Base-by-base conservation (phyloP, 2,888 invertebrate genomes). In the Allolobophora icterica region DNA sequence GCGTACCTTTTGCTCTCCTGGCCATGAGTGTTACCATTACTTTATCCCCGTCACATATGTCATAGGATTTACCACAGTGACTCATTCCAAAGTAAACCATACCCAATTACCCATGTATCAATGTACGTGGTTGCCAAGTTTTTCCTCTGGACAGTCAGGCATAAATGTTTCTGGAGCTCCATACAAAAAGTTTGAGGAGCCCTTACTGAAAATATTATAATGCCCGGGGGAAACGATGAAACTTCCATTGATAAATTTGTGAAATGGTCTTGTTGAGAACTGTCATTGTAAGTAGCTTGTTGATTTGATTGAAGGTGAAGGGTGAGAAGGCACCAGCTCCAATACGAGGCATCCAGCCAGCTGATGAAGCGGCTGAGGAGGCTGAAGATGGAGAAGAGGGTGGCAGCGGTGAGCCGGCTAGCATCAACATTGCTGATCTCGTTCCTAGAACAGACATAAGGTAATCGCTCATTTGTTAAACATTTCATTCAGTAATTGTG, bases 401-500 rank as follows among this genome's bases (percentile, higher is more conserved):
- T 83, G 94, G 94, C 38, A 94, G 93, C 34, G 94, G 92, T 84
- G 93, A 87, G 19, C 92, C 92, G 33, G 94, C 93, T n/a, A 93
- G 91, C 34, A 93, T 94, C 0, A 96, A 96, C 93, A 96, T 96
- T 13, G 97, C 97, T 42, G 98, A 98, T 95, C 96, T 97, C 34
- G 95, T 98, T 19, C 97, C 98, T 0, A 96, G 97, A 89, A 96
- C 97, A 1, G 98, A 98, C 94, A 97, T 98, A 93, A 97, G 95
- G 94, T 95, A 92, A 84, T 91, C 6, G 71, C 30, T 71, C 11
- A n/a, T 71, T 13, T 71, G 8, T 71, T 71, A n/a, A 58, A 34
- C 38, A 15, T 33, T 58, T 33, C 33, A 30, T 3, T 8, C 89
- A 35, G 89, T 42, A n/a, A 45, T 30, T 35, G n/a, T 84, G 15